Percentiles rank a stretch among this genome's conserved stretches.
These are phyloP conservation scores for Temnothorax rugatulus DNA, from an alignment of 2,888 invertebrate genomes.

Conservation along the genomic window DNA sequence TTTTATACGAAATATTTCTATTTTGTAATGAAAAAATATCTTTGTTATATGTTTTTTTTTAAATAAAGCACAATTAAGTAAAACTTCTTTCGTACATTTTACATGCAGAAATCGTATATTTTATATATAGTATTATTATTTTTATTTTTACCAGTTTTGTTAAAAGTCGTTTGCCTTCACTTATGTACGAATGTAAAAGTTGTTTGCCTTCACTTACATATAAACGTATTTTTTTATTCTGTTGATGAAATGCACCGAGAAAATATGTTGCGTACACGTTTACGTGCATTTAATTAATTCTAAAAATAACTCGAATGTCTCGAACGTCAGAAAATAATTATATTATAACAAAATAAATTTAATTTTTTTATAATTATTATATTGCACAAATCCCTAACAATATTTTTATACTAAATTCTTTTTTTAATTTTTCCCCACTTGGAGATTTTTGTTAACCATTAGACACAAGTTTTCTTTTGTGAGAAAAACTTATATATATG, in stretches of 20 bases:
- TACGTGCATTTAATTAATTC: not conserved
- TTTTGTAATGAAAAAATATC: not conserved
- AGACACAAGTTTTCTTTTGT: not conserved
- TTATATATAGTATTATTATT: not conserved
- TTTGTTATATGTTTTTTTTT: not conserved
- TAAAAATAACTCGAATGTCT: not conserved
- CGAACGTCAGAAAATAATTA: not conserved
- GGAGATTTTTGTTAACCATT: not conserved
- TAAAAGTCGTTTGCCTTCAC: not conserved
- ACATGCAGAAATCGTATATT: not conserved
- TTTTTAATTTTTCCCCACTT: not conserved
- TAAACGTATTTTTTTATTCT: not conserved
- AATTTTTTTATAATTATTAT: not conserved
- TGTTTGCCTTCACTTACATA: not conserved
- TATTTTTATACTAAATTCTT: not conserved
- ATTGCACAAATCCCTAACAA: not conserved
- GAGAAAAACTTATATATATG: too few species aligned
- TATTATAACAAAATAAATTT: not conserved
- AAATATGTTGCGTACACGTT: not conserved
- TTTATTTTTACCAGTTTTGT: not conserved
- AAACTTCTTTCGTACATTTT: not conserved
- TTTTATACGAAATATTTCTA: conserved; percentile 1
- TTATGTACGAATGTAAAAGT: not conserved
- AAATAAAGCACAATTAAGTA: not conserved
- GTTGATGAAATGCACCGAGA: not conserved